Percentiles rank a stretch among this genome's conserved stretches.
These are phyloP conservation scores for Acestrorhynchus altus DNA, from an alignment of 2,797 vertebrate species.

Conservation along the genomic window DNA sequence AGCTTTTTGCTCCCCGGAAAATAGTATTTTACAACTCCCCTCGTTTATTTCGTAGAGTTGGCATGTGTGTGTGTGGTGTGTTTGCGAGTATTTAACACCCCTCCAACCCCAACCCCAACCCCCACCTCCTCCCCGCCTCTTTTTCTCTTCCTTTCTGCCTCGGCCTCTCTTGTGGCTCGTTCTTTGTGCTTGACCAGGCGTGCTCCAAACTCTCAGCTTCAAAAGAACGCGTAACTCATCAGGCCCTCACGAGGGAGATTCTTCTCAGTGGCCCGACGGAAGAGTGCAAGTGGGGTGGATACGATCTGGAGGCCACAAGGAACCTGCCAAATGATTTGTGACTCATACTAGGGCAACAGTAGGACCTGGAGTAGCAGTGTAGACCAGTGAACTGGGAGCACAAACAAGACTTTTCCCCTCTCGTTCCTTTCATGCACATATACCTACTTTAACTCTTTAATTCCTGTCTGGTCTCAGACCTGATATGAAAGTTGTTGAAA, in stretches of 20 bases:
- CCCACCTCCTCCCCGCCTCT: background rate
- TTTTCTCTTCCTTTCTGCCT: conserved; percentile 44
- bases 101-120: background rate
- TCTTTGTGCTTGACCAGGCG: conserved; percentile 77
- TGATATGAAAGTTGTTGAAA: no score
- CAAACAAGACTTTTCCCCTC: background rate
- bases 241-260: background rate
- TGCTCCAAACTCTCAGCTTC: conserved; percentile 80
- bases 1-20: conserved; percentile 28
- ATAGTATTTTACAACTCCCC: conserved; percentile 30
- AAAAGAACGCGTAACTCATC: conserved; percentile 66
- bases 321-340: background rate
- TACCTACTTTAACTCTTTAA: no score
- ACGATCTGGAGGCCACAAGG: background rate
- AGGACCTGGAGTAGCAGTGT: background rate
- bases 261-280: background rate
- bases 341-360: background rate
- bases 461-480: no score
- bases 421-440: conserved; percentile 11
- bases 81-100: conserved; percentile 31
- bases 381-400: background rate
- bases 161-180: conserved; percentile 54
- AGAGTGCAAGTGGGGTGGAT: background rate
- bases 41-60: conserved; percentile 28
- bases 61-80: conserved; percentile 4